Evolutionary conservation across 1,140 invertebrate species (phyloP).

Genomic region (Bradynema listronoti): DNA sequence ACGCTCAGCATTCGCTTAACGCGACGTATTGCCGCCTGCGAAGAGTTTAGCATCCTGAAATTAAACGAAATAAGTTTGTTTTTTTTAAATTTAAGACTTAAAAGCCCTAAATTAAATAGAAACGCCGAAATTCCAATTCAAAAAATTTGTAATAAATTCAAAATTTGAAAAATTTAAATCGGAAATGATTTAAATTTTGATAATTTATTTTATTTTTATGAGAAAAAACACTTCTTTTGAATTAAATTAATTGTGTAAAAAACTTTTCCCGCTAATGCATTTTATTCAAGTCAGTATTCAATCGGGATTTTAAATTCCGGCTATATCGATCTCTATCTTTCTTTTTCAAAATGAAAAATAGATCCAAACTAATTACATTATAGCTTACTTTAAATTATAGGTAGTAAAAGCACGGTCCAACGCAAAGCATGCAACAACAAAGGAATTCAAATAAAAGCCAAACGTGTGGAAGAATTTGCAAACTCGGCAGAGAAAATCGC

Average conservation of each 20-base stretch:
- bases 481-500: constrained; percentile 49
- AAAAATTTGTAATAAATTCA: too few species aligned
- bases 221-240: background rate
- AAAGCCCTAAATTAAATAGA: too few species aligned
- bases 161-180: too few species aligned
- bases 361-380: constrained; percentile 2
- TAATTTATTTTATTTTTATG: background rate
- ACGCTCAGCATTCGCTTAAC: constrained; percentile 37
- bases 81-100: constrained; percentile 3
- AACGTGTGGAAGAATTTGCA: constrained; percentile 57
- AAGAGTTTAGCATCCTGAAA: constrained; percentile 44
- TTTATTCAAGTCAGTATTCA: background rate
- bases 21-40: constrained; percentile 35
- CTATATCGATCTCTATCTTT: too few species aligned
- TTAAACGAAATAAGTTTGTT: background rate
- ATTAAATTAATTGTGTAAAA: background rate
- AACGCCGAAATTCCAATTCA: too few species aligned
- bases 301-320: background rate
- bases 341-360: too few species aligned
- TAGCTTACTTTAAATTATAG: constrained; percentile 45
- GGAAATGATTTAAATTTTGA: background rate
- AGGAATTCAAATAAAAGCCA: constrained; percentile 54
- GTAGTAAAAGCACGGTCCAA: constrained; percentile 53
- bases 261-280: background rate
- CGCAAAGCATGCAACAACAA: constrained; percentile 54